Conservation (phyloP, 2,797 vertebrate genomes). For the Notolabrus celidotus region DNA sequence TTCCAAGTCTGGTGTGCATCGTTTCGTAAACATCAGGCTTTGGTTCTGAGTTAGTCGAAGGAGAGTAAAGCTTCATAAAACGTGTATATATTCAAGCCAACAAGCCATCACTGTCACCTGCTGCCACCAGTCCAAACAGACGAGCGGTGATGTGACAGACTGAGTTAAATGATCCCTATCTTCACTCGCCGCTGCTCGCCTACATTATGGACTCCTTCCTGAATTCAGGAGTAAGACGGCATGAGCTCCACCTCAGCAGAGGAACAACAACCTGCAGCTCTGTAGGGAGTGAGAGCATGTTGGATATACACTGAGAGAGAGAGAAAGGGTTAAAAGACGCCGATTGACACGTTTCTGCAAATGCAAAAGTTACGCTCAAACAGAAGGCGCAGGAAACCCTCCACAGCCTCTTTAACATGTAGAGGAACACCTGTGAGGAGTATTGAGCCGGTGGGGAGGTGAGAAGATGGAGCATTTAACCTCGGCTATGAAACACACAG, state of each 20-base stretch:
- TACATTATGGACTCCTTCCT: not conserved
- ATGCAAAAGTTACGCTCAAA: slow-evolving; percentile 10
- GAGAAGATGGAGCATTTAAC: slow-evolving; percentile 57
- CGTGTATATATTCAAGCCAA: not conserved
- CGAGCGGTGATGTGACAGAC: not conserved
- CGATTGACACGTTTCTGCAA: slow-evolving; percentile 67
- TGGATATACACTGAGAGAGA: slow-evolving; percentile 34
- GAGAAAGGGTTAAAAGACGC: slow-evolving; percentile 67
- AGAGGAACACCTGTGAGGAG: slow-evolving; percentile 36
- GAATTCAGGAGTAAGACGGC: not conserved
- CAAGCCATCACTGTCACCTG: not conserved
- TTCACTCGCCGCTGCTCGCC: not conserved
- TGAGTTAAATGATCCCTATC: slow-evolving; percentile 13
- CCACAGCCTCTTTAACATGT: slow-evolving; percentile 24
- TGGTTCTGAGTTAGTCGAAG: not conserved
- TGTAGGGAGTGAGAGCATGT: not conserved
- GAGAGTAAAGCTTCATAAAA: not conserved
- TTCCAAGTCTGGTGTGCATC: too few relatives aligned
- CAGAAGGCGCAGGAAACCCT: slow-evolving; percentile 26
- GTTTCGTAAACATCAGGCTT: not conserved
- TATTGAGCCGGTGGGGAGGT: slow-evolving; percentile 25
- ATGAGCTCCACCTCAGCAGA: not conserved
- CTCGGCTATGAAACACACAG: slow-evolving; percentile 45
- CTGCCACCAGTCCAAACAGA: slow-evolving; percentile 2
- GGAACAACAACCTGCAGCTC: not conserved